A percentile compares a stretch with the other conserved stretches of the same genome.
Evolutionary conservation across 2,888 invertebrate genomes (phyloP).

Genomic region (Malachius bipustulatus): DNA sequence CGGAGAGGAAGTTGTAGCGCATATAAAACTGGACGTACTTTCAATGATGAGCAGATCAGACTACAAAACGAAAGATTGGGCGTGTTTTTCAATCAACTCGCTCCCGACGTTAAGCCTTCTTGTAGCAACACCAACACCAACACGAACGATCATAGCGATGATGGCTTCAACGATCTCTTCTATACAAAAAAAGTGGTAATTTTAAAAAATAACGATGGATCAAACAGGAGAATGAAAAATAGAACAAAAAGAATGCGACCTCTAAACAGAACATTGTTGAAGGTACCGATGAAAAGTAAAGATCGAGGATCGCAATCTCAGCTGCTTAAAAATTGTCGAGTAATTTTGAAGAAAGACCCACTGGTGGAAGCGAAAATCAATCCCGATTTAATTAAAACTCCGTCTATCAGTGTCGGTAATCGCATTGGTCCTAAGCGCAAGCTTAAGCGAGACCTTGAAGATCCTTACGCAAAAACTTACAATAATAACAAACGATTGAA

Average conservation of each 20-base stretch:
- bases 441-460: background rate
- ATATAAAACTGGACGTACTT: background rate
- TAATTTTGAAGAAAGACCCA: background rate
- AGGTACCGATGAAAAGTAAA: conserved; percentile 15
- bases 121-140: background rate
- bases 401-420: background rate
- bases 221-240: conserved; percentile 5
- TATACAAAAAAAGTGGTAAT: conserved; percentile 18
- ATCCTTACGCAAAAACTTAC: background rate
- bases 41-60: background rate
- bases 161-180: conserved; percentile 11
- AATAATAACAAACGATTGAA: background rate
- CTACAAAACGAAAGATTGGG: background rate
- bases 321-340: background rate
- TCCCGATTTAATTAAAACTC: background rate
- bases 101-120: background rate
- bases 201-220: conserved; percentile 10
- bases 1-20: too few relatives aligned
- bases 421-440: background rate
- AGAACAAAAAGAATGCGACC: conserved; percentile 4
- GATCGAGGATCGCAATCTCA: conserved; percentile 8
- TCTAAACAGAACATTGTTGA: background rate
- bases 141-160: background rate
- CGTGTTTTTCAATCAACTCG: background rate
- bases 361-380: background rate